phyloP scores from a whole-genome alignment of 2,113 vertebrate genomes.

The Serilophus lunatus region DNA sequence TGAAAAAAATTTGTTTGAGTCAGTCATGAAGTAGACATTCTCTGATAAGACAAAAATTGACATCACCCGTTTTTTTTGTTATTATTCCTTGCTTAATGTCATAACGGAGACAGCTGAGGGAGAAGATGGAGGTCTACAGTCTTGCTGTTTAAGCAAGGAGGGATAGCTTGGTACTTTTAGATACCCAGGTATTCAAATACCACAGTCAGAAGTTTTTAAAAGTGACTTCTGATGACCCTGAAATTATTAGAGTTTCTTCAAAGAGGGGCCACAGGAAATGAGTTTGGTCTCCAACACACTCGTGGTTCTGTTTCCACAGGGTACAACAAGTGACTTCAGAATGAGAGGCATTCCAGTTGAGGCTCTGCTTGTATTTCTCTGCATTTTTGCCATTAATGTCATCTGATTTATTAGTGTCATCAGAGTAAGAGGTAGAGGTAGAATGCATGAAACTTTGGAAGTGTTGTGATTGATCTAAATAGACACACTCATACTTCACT shows the following conservation, averaged over 20 bases:
- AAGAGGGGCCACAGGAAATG: neutral
- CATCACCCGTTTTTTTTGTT: neutral
- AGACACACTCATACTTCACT: neutral
- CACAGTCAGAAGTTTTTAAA: neutral
- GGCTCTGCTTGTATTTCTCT: neutral
- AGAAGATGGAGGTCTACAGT: neutral
- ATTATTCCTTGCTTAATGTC: neutral
- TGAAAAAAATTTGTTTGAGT: too few species aligned
- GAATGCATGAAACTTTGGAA: neutral
- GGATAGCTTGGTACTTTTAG: neutral
- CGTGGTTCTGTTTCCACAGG: neutral
- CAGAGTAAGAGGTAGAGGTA: neutral
- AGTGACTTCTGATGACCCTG: neutral
- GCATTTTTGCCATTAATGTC: neutral
- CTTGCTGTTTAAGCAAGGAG: neutral
- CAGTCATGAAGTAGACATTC: slow-evolving; percentile 16
- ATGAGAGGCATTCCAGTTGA: neutral
- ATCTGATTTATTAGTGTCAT: neutral
- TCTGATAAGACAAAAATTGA: slow-evolving; percentile 28
- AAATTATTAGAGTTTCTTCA: neutral
- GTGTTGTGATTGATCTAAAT: neutral
- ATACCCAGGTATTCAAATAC: neutral
- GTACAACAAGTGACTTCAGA: neutral
- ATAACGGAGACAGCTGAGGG: neutral
- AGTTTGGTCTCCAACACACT: neutral